Evolutionary conservation across 2,888 invertebrate species (phyloP).

Genomic region (Griposia aprilina): DNA sequence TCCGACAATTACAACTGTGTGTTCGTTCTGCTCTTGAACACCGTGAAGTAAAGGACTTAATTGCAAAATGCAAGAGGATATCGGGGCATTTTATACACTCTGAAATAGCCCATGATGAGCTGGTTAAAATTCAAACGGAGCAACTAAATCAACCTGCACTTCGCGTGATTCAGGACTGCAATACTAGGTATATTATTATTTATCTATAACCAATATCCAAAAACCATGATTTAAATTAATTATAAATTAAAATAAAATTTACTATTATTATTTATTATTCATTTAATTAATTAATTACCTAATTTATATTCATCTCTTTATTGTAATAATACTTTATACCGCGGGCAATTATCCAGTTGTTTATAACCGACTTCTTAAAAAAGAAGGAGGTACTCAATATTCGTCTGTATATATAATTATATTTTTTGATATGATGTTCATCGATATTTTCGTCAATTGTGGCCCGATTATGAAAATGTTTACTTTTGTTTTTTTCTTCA

Average conservation of each 20-base stretch:
- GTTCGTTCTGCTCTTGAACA: slow-evolving; percentile 29
- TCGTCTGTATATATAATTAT: not conserved
- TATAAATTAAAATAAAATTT: no score
- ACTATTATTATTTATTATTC: no score
- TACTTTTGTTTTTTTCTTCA: not conserved
- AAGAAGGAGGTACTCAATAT: not conserved
- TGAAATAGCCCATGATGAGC: slow-evolving; percentile 62
- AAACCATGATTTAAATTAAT: no score
- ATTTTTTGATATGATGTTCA: not conserved
- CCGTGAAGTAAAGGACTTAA: slow-evolving; percentile 5
- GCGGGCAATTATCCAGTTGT: not conserved
- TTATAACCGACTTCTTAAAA: not conserved
- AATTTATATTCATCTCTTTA: not conserved
- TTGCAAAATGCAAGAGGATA: slow-evolving; percentile 64
- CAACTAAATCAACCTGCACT: slow-evolving; percentile 26
- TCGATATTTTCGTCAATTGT: not conserved
- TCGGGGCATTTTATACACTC: slow-evolving; percentile 67
- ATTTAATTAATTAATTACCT: no score
- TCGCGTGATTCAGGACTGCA: slow-evolving; percentile 19
- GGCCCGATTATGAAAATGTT: no score
- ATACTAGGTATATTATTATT: slow-evolving; percentile 10
- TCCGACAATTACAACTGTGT: slow-evolving; percentile 14
- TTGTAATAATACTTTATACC: not conserved
- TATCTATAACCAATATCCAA: not conserved
- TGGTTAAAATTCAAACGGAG: slow-evolving; percentile 61